phyloP scores from a whole-genome alignment of 2,888 invertebrate species.

The Drosophila colorata region DNA sequence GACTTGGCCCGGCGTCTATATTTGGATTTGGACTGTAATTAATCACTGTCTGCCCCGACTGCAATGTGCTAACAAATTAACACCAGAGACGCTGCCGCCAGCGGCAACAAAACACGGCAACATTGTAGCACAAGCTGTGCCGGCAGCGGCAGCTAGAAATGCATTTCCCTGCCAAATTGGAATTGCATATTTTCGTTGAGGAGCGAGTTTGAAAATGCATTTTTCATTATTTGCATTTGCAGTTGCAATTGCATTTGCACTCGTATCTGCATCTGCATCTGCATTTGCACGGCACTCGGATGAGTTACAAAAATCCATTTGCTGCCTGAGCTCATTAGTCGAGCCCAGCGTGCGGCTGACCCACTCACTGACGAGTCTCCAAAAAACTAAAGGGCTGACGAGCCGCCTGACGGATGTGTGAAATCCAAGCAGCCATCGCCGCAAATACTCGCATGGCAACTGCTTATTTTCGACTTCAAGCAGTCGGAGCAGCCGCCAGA shows the following conservation, averaged over 20 bases:
- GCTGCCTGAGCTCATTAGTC: slow-evolving; percentile 71
- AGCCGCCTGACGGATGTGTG: slow-evolving; percentile 58
- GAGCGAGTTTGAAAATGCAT: slow-evolving; percentile 64
- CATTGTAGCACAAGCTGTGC: slow-evolving; percentile 57
- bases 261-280: slow-evolving; percentile 12
- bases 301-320: slow-evolving; percentile 79
- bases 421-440: slow-evolving; percentile 50
- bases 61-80: slow-evolving; percentile 79
- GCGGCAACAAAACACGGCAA: slow-evolving; percentile 75
- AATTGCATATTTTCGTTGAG: slow-evolving; percentile 49
- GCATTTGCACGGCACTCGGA: slow-evolving; percentile 52
- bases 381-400: slow-evolving; percentile 36
- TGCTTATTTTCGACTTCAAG: slow-evolving; percentile 38
- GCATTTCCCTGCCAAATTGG: slow-evolving; percentile 69
- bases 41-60: slow-evolving; percentile 73
- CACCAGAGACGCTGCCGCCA: slow-evolving; percentile 52
- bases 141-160: slow-evolving; percentile 42
- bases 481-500: slow-evolving; percentile 1
- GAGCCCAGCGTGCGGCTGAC: slow-evolving; percentile 35
- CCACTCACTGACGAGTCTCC: slow-evolving; percentile 38
- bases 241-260: slow-evolving; percentile 14
- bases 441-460: slow-evolving; percentile 41
- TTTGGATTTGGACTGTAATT: slow-evolving; percentile 62
- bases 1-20: slow-evolving; percentile 54
- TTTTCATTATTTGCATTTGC: slow-evolving; percentile 59